These are phyloP conservation scores for Mesocricetus auratus DNA, from an alignment of 2,113 vertebrate species.

Conservation along the genomic window DNA sequence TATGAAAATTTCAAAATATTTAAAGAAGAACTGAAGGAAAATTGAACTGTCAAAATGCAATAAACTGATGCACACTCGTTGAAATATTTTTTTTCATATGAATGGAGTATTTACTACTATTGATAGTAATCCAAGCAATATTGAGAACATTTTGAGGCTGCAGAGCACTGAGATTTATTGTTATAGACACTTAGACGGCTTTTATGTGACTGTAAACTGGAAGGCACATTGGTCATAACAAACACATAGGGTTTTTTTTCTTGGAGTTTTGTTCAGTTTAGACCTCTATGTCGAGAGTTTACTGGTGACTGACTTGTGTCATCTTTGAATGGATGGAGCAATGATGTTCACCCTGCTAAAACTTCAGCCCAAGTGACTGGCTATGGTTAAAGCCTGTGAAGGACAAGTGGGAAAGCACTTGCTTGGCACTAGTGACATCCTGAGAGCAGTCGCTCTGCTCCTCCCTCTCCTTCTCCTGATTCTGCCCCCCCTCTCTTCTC, in stretches of 20 bases:
- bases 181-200: neutral
- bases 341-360: too few species aligned
- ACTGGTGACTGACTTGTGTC: neutral
- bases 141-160: neutral
- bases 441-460: too few species aligned
- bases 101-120: neutral
- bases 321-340: too few species aligned
- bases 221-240: neutral
- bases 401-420: neutral
- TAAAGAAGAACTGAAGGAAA: conserved; percentile 16
- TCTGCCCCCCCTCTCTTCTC: too few species aligned
- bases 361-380: too few species aligned
- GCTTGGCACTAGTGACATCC: too few species aligned
- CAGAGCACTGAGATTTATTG: neutral
- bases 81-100: neutral
- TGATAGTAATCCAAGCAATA: too few species aligned
- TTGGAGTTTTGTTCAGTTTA: neutral
- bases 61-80: conserved; percentile 32
- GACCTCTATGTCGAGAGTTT: too few species aligned
- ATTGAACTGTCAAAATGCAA: neutral
- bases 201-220: neutral
- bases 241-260: neutral
- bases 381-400: neutral
- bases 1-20: neutral
- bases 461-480: too few species aligned